A percentile compares a stretch with the other conserved stretches of the same genome.
Evolutionary conservation across 2,888 invertebrate genomes (phyloP).

Genomic region (Cerastis rubricosa): DNA sequence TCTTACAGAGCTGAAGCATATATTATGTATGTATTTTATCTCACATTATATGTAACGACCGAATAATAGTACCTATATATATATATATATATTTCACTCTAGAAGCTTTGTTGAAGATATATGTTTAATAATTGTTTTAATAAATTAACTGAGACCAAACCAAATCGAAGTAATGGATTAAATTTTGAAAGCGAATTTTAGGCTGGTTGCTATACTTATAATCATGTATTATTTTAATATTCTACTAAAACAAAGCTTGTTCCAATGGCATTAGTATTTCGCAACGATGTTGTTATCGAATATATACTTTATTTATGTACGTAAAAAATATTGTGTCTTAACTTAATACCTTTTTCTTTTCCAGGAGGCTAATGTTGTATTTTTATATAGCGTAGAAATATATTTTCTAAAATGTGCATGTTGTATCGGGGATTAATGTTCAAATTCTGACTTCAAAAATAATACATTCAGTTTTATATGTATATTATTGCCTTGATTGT

Average conservation of each 20-base stretch:
- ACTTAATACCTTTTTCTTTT: constrained; percentile 49
- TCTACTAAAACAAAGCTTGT: background rate
- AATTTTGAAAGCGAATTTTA: background rate
- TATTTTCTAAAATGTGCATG: constrained; percentile 59
- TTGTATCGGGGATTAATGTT: constrained; percentile 31
- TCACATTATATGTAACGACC: background rate
- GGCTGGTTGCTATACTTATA: background rate
- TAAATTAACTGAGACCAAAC: background rate
- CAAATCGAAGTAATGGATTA: background rate
- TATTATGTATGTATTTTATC: background rate
- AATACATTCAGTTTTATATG: background rate
- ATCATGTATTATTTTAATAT: background rate
- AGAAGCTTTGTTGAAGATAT: background rate
- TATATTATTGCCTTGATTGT: constrained; percentile 11
- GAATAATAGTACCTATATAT: background rate
- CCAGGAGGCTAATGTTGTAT: constrained; percentile 56
- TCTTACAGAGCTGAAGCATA: constrained; percentile 11
- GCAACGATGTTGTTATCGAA: background rate
- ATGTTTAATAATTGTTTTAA: background rate
- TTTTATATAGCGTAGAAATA: constrained; percentile 18
- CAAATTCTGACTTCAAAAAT: constrained; percentile 3
- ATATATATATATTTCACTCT: background rate
- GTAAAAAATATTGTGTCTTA: constrained; percentile 26
- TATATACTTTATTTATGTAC: background rate
- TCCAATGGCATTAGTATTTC: no score